Conservation (phyloP, 2,888 invertebrate genomes). For the Lamellibrachia columna region DNA sequence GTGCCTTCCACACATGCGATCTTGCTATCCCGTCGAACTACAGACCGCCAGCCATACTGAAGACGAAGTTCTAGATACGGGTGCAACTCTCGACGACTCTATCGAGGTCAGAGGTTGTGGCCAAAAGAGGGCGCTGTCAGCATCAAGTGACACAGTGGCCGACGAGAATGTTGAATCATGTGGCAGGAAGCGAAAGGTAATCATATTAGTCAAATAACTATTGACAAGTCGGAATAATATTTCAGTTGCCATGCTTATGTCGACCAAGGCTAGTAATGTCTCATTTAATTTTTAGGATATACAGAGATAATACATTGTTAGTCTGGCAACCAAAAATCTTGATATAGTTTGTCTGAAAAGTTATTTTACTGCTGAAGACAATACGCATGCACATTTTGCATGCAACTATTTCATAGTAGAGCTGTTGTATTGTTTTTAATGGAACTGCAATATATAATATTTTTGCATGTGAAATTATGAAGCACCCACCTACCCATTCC, state of each 20-base stretch:
- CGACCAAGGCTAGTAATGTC: not conserved
- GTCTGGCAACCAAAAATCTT: not conserved
- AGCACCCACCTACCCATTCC: not conserved
- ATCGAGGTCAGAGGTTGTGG: not conserved
- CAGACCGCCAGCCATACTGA: constrained; percentile 40
- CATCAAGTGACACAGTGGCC: not conserved
- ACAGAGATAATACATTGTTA: not conserved
- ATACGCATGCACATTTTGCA: too few species aligned
- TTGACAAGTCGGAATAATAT: not conserved
- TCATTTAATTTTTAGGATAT: not conserved
- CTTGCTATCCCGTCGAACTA: constrained; percentile 65
- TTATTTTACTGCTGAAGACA: not conserved
- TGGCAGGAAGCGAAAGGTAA: not conserved
- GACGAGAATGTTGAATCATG: not conserved
- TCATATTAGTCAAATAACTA: not conserved
- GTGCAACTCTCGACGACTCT: not conserved
- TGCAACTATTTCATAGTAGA: not conserved
- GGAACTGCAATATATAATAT: not conserved
- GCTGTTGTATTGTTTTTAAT: not conserved
- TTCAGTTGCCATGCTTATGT: not conserved
- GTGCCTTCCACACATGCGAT: constrained; percentile 63
- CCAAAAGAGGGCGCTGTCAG: constrained; percentile 6
- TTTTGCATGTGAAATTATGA: not conserved
- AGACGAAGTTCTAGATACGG: constrained; percentile 27
- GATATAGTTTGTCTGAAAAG: not conserved